Evolutionary conservation across 1,140 invertebrate species (phyloP).

Genomic region (Drosophila simulans): DNA sequence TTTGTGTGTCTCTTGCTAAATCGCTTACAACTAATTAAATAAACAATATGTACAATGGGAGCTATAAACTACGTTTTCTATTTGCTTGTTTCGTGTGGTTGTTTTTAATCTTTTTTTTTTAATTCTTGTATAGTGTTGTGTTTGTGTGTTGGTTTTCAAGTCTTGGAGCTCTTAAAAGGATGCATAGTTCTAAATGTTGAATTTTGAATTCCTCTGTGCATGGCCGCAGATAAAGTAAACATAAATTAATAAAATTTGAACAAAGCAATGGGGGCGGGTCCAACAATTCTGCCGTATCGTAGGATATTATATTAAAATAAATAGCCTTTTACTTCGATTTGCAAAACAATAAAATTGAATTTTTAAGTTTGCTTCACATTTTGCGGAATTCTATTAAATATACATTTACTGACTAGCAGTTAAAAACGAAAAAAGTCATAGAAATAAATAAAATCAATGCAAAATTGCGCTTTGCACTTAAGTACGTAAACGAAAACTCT

Average conservation of each 20-base stretch:
- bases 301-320: conserved; percentile 51
- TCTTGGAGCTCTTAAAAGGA: conserved; percentile 75
- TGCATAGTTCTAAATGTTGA: conserved; percentile 43
- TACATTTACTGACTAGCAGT: conserved; percentile 78
- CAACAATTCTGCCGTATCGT: conserved; percentile 33
- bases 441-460: conserved; percentile 72
- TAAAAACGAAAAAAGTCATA: conserved; percentile 67
- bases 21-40: conserved; percentile 70
- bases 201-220: conserved; percentile 79
- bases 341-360: conserved; percentile 66
- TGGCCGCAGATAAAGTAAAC: conserved; percentile 63
- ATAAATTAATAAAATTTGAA: conserved; percentile 39
- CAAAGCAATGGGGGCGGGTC: conserved; percentile 46
- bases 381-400: conserved; percentile 57
- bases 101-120: conserved; percentile 41
- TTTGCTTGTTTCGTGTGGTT: conserved; percentile 15
- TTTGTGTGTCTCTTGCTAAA: conserved; percentile 28
- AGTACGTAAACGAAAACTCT: conserved; percentile 69
- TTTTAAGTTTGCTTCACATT: conserved; percentile 48
- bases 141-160: conserved; percentile 55
- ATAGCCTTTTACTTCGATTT: conserved; percentile 72
- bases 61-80: conserved; percentile 37
- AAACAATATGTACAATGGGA: conserved; percentile 76
- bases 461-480: conserved; percentile 55
- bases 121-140: conserved; percentile 31